Conservation (phyloP, 1,140 invertebrate species). For the Lepidurus arcticus region DNA sequence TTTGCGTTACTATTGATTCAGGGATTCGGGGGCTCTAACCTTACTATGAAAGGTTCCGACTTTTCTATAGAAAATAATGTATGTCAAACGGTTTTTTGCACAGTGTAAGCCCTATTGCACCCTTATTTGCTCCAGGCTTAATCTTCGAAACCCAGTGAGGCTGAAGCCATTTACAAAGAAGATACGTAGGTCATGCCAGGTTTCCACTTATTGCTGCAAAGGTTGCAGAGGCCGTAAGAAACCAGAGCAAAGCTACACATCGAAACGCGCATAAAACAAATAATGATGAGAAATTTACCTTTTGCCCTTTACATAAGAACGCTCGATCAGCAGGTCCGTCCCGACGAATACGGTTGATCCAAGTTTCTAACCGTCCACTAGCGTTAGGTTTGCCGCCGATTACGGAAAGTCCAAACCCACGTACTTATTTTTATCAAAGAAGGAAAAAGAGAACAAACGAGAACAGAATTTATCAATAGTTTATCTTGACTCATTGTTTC, state of each 20-base stretch:
- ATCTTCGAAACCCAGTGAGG: background rate
- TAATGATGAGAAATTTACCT: background rate
- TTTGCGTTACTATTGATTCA: background rate
- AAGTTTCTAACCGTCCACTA: slow-evolving; percentile 77
- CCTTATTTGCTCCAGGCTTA: background rate
- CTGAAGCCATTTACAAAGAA: background rate
- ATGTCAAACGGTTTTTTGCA: background rate
- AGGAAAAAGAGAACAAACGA: background rate
- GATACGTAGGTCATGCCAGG: background rate
- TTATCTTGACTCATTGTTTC: background rate
- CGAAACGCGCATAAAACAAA: background rate
- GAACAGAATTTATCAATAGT: background rate
- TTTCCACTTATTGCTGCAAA: background rate
- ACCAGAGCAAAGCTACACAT: no score
- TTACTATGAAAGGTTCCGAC: background rate
- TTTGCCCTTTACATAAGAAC: background rate
- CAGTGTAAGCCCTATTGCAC: background rate
- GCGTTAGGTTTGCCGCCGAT: slow-evolving; percentile 78
- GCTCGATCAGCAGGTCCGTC: slow-evolving; percentile 83
- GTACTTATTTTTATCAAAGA: background rate
- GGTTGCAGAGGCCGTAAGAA: no score
- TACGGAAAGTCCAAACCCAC: slow-evolving; percentile 84
- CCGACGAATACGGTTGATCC: slow-evolving; percentile 83
- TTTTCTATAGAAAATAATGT: background rate
- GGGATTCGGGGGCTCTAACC: background rate